phyloP scores from a whole-genome alignment of 2,888 invertebrate species.

The Rhagonycha fulva region DNA sequence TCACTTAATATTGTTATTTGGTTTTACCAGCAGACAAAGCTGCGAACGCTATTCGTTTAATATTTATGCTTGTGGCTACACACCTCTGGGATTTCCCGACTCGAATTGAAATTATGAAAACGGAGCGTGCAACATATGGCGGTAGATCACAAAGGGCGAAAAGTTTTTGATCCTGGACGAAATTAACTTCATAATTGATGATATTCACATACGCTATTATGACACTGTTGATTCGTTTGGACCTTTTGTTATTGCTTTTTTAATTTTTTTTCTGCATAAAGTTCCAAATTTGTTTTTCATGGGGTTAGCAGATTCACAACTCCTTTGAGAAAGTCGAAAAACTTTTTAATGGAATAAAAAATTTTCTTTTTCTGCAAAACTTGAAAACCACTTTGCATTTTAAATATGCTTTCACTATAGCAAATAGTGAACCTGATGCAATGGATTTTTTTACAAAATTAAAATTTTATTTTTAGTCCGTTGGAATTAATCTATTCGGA shows the following conservation, averaged over 20 bases:
- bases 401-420: background rate
- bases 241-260: constrained; percentile 15
- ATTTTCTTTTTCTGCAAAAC: background rate
- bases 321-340: background rate
- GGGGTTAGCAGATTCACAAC: background rate
- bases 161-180: constrained; percentile 31
- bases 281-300: background rate
- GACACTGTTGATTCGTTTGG: background rate
- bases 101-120: constrained; percentile 38
- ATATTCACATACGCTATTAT: constrained; percentile 22
- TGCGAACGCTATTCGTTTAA: constrained; percentile 40
- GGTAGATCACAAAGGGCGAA: constrained; percentile 25
- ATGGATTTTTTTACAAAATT: background rate
- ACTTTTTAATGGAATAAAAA: background rate
- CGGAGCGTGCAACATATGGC: constrained; percentile 30
- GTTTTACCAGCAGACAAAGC: constrained; percentile 25
- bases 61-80: constrained; percentile 40
- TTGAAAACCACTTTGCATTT: background rate
- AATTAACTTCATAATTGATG: constrained; percentile 33
- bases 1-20: constrained; percentile 26
- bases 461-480: background rate
- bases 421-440: background rate
- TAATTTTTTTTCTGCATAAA: constrained; percentile 7
- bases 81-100: constrained; percentile 32
- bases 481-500: background rate